Evolutionary conservation across 1,140 invertebrate species (phyloP).

Genomic region (Cydia strobilella): DNA sequence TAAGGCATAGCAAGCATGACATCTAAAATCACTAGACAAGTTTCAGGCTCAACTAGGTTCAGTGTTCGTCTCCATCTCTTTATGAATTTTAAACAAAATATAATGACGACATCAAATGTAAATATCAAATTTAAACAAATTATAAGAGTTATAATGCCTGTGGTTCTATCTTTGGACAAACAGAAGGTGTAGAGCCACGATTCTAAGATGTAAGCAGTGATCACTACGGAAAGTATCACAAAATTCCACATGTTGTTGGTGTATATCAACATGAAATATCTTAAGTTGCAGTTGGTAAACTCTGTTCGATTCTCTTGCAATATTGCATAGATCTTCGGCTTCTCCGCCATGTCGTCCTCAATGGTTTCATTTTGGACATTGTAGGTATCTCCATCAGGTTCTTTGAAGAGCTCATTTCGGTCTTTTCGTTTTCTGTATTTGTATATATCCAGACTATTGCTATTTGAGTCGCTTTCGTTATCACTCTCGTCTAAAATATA

Average conservation of each 20-base stretch:
- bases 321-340: constrained; percentile 66
- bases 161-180: constrained; percentile 47
- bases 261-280: constrained; percentile 61
- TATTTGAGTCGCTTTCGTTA: constrained; percentile 41
- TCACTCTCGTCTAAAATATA: constrained; percentile 28
- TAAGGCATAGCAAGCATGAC: constrained; percentile 66
- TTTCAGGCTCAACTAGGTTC: constrained; percentile 67
- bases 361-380: constrained; percentile 38
- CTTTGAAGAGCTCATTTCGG: constrained; percentile 45
- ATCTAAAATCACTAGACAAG: constrained; percentile 59
- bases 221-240: constrained; percentile 56
- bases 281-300: constrained; percentile 59
- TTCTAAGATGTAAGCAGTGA: constrained; percentile 62
- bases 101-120: constrained; percentile 56
- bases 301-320: constrained; percentile 65
- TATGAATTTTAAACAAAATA: constrained; percentile 67
- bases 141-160: constrained; percentile 53
- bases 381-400: constrained; percentile 37
- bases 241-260: constrained; percentile 65
- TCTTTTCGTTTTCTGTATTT: constrained; percentile 55
- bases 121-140: constrained; percentile 63
- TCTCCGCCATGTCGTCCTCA: constrained; percentile 50
- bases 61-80: constrained; percentile 70
- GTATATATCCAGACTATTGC: constrained; percentile 53
- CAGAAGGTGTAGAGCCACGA: constrained; percentile 68